These are phyloP conservation scores for Recurvirostra avosetta DNA, from an alignment of 2,113 vertebrate species.

Conservation along the genomic window DNA sequence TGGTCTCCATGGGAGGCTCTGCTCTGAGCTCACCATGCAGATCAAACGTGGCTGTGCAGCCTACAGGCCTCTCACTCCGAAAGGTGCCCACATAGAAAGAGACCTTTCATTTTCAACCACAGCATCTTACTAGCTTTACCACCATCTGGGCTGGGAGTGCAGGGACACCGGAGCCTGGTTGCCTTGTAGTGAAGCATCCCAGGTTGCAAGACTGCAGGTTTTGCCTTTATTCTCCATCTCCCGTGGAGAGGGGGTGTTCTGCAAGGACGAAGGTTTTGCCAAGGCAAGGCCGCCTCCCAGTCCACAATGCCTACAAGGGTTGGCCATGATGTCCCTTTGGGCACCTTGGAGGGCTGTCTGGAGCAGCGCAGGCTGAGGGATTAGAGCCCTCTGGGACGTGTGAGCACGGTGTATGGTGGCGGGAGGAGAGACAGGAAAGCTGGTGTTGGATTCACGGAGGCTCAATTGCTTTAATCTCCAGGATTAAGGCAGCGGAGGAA, in stretches of 20 bases:
- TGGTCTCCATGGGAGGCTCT: background rate
- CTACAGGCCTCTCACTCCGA: background rate
- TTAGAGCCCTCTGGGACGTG: background rate
- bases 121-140: background rate
- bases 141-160: background rate
- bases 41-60: background rate
- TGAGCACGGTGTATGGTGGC: background rate
- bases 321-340: background rate
- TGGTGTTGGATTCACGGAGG: slow-evolving; percentile 26
- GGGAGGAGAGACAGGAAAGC: slow-evolving; percentile 37
- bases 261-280: background rate
- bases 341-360: background rate
- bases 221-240: background rate
- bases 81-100: background rate
- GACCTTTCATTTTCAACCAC: background rate
- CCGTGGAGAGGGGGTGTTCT: rapidly evolving
- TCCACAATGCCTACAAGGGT: rapidly evolving
- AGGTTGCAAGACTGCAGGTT: background rate
- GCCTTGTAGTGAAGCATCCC: background rate
- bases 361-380: background rate
- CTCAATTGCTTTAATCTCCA: slow-evolving; percentile 54
- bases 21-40: background rate
- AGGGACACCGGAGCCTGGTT: background rate
- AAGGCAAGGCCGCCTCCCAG: background rate
- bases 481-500: slow-evolving; percentile 64